phyloP scores from a whole-genome alignment of 2,113 vertebrate genomes.

The Phrynosoma blainvillii region DNA sequence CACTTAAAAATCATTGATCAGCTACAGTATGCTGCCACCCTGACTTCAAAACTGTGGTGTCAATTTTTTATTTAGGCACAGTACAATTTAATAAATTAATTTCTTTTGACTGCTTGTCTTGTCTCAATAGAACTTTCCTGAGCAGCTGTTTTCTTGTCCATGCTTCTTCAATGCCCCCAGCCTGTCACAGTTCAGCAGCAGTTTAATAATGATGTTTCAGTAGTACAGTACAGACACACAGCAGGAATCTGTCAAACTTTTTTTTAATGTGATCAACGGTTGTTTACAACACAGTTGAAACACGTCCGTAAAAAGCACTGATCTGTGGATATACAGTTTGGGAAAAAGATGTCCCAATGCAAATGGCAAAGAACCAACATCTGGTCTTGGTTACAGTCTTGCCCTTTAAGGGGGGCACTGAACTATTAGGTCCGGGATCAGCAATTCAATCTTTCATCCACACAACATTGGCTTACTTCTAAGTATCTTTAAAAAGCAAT shows the following conservation, averaged over 20 bases:
- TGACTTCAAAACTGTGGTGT: neutral
- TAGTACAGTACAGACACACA: neutral
- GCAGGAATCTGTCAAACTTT: slow-evolving; percentile 25
- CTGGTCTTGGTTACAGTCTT: neutral
- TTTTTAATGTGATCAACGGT: neutral
- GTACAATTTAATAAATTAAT: neutral
- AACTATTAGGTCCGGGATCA: neutral
- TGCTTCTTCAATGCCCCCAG: neutral
- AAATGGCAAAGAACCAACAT: slow-evolving; percentile 18
- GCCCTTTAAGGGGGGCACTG: slow-evolving; percentile 37
- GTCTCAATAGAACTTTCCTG: slow-evolving; percentile 10
- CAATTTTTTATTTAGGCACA: neutral
- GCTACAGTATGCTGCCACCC: neutral
- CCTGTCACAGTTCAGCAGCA: neutral
- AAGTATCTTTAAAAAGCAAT: neutral
- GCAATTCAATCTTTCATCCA: slow-evolving; percentile 2
- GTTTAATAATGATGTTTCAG: neutral
- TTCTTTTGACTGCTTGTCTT: neutral
- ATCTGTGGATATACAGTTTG: slow-evolving; percentile 24
- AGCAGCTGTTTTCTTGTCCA: neutral
- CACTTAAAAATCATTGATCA: neutral
- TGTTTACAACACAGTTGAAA: slow-evolving; percentile 1
- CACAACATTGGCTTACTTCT: neutral
- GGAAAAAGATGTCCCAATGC: slow-evolving; percentile 42
- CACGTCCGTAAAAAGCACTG: neutral